Base-by-base conservation (phyloP, 2,113 vertebrate species). In the Phasianus colchicus region DNA sequence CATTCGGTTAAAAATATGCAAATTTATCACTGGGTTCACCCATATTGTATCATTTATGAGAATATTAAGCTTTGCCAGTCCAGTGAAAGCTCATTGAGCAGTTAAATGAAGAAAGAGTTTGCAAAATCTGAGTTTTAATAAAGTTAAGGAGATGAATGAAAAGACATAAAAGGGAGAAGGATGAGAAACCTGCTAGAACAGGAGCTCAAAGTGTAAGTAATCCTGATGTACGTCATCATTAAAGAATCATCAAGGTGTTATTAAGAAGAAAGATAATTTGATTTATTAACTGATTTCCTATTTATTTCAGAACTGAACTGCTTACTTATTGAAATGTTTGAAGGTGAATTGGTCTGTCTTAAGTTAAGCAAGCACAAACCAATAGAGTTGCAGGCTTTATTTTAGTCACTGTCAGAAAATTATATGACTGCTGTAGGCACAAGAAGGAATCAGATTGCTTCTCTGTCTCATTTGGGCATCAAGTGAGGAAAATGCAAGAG, bases 401-500 rank as follows among this genome's bases (percentile, higher is more conserved):
- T 48, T 11, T 58, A 57, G 50, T 8, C 19, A 6, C 38, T 3
- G 0, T 36, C 45, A 84, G 42, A 71, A 78, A 17, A 27, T 12
- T 2, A 20, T 10, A 24, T 8, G 19, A 32, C 16, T 24, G 0
- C 14, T 48, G 36, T 20, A 86, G n/a, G 25, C 29, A 67, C 32
- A 43, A 32, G 27, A 83, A 70, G 10, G 36, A 6, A 64, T 80
- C 22, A 55, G 40, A 25, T 25, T 61, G 1, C 17, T 83, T 29
- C 13, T 38, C 20, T 54, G 22, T 64, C 24, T 18, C 66, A 14
- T 67, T 77, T 20, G 43, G n/a, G 13, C 11, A 63, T 16, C 25
- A 86, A 74, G 19, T 40, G n/a, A 8, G 24, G 30, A 70, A 21
- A 82, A 64, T 0, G 0, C 3, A 74, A 30, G 10, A 48, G 8